Evolutionary conservation across 2,797 vertebrate species (phyloP), one percentile per base, ranked within the genome.

Genomic region (Cyprinella venusta): DNA sequence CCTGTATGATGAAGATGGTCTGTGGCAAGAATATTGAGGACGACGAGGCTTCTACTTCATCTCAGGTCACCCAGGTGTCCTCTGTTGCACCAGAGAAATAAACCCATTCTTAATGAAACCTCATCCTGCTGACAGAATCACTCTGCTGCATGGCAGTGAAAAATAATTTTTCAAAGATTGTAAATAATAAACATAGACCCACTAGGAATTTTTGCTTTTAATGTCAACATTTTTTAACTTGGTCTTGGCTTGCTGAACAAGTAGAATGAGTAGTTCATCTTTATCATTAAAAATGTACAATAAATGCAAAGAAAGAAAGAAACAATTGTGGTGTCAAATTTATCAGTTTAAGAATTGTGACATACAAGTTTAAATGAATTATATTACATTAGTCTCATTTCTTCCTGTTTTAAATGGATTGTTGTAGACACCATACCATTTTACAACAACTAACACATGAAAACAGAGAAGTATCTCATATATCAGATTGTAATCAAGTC

Each of bases 51-150:
- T 89, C 92, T 42, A 68, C 93, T 48, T 82, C 92, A 50, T 92
- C 93, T 6, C 94, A 94, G 30, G 88, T 90, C 77, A 95, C 94
- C 40, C 94, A 96, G 92, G 93, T 95, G 84, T 95, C 95, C 36
- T 94, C 94, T 81, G 94, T 93, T 8, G 90, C 72, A 86, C 90
- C 93, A 38, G 85, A 90, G 76, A 86, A 86, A 68, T 93, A 91
- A 71, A 71, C 48, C 26, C 2, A 80, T 80, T 79, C 6, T 63
- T 24, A 77, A 36, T 33, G 18, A 16, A 59, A 69, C 67, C 26
- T 64, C 21, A 65, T 64, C 6, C 24, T 65, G 38, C 40, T 13
- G 72, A 77, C 40, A 50, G 30, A 56, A 80, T 19, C n/a, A 84
- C 33, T 64, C 36, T 50, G 30, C 36, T 61, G 45, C 15, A 16